Evolutionary conservation across 1,140 invertebrate species (phyloP), one percentile per base, ranked within the genome.

Genomic region (Daktulosphaira vitifoliae): DNA sequence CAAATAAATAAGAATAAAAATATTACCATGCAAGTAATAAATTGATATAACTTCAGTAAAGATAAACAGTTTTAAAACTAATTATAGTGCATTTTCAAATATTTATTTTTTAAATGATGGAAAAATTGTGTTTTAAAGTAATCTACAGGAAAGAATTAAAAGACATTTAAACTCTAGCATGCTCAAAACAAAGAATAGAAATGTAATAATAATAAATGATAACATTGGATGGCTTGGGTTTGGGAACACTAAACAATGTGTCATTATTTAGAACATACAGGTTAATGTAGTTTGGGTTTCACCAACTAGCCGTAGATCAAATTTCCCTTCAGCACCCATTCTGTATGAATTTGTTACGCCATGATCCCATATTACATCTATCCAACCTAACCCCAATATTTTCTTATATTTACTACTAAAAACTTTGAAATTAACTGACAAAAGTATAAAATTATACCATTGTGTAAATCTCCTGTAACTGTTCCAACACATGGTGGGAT

Each of bases 281-380:
- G 44, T 15, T 5, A 23, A 74, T 82, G 56, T 62, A 80, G 68
- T 84, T 77, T 72, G 84, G 79, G 69, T 85, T 84, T 62, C 56
- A 62, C 18, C 46, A 39, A 62, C 6, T 71, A 90, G 75, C 76
- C 88, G 88, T 33, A 98, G 76, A 77, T 98, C 95, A 76, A 90
- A 98, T 78, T 97, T 97, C 25, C 93, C 92, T 76, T 98, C 95
- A 4, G 93, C 93, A 7, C 94, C 95, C 92, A 98, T 96, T 70
- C 95, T 81, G 75, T 98, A 98, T 0, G 92, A 96, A 78, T 98
- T 97, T 1, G 91, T 89, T 22, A 91, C 90, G 38, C 94, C 94
- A 71, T 94, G 87, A 78, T 98, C 94, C 94, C 94, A 97, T 0
- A 79, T 92, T 2, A 96, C 91, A 77, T 97, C 93, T 68, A 97